Evolutionary conservation across 2,113 vertebrate genomes (phyloP).

Genomic region (Pelobates fuscus): DNA sequence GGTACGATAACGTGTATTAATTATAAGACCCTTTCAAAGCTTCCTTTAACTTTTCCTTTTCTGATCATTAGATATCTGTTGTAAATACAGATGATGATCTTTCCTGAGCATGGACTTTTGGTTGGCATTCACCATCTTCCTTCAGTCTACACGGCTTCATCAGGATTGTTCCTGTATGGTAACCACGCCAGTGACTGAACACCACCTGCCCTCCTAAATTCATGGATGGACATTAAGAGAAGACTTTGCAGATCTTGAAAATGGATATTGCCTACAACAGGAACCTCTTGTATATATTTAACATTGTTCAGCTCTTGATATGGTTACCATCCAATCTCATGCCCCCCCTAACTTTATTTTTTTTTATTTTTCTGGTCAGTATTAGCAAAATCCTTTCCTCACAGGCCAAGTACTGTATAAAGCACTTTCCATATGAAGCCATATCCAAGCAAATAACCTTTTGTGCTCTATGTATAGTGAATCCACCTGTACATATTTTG

Average conservation of each 20-base stretch:
- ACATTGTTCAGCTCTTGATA: slow-evolving; percentile 72
- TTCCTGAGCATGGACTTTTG: slow-evolving; percentile 67
- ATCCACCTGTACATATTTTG: slow-evolving; percentile 84
- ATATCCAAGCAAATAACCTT: slow-evolving; percentile 71
- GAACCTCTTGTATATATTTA: slow-evolving; percentile 65
- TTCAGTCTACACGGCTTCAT: slow-evolving; percentile 60
- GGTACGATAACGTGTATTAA: too few species aligned
- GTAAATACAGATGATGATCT: slow-evolving; percentile 97
- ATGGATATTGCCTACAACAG: slow-evolving; percentile 52
- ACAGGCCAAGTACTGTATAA: slow-evolving; percentile 67
- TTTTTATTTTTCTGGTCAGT: slow-evolving; percentile 44
- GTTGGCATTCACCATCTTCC: slow-evolving; percentile 51
- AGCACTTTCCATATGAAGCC: slow-evolving; percentile 81
- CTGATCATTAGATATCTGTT: slow-evolving; percentile 85
- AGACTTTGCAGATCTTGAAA: slow-evolving; percentile 55
- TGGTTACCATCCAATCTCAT: slow-evolving; percentile 67
- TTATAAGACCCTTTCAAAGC: too few species aligned
- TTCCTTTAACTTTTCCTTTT: neutral
- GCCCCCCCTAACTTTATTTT: slow-evolving; percentile 61
- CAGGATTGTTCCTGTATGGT: slow-evolving; percentile 63
- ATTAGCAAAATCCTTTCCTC: slow-evolving; percentile 39
- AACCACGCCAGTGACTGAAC: slow-evolving; percentile 73
- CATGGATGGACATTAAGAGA: slow-evolving; percentile 75
- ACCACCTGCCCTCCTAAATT: slow-evolving; percentile 72
- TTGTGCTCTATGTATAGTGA: slow-evolving; percentile 63